Evolutionary conservation across 2,888 invertebrate genomes (phyloP).

Genomic region (Apoda limacodes): DNA sequence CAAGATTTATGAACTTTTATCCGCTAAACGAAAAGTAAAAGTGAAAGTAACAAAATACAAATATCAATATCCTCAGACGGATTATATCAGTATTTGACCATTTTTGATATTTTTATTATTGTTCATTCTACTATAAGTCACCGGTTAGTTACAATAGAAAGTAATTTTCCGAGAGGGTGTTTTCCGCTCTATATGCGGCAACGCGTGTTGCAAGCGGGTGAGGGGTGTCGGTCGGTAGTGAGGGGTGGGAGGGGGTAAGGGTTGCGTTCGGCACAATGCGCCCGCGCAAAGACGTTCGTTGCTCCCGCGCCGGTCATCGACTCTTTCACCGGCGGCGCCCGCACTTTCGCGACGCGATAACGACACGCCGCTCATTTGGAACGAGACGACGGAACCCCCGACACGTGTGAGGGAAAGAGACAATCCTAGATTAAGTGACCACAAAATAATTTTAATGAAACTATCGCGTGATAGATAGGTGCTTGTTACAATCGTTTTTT

Average conservation of each 20-base stretch:
- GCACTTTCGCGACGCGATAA: constrained; percentile 58
- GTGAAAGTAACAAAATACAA: too few species aligned
- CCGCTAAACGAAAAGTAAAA: too few species aligned
- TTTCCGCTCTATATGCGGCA: too few species aligned
- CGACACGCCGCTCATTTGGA: constrained; percentile 37
- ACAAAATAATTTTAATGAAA: constrained; percentile 28
- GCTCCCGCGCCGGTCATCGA: constrained; percentile 63
- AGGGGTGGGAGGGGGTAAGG: constrained; percentile 24
- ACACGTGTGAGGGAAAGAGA: constrained; percentile 9
- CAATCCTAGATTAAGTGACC: too few species aligned
- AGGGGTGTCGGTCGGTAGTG: constrained; percentile 17
- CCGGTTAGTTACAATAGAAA: too few species aligned
- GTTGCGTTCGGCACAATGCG: constrained; percentile 41
- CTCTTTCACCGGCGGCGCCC: constrained; percentile 58
- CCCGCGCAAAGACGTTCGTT: constrained; percentile 65
- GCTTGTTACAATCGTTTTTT: constrained; percentile 5
- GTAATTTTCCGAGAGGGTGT: too few species aligned
- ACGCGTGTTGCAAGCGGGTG: too few species aligned
- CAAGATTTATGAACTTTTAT: too few species aligned
- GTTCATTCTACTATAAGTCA: too few species aligned
- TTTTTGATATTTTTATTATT: too few species aligned
- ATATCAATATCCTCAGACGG: too few species aligned
- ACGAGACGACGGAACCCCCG: constrained; percentile 23
- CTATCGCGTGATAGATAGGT: constrained; percentile 17
- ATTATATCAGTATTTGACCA: too few species aligned